Percentiles rank a stretch among this genome's conserved stretches.
Evolutionary conservation across 2,888 invertebrate genomes (phyloP).

Genomic region (Craniophora ligustri): DNA sequence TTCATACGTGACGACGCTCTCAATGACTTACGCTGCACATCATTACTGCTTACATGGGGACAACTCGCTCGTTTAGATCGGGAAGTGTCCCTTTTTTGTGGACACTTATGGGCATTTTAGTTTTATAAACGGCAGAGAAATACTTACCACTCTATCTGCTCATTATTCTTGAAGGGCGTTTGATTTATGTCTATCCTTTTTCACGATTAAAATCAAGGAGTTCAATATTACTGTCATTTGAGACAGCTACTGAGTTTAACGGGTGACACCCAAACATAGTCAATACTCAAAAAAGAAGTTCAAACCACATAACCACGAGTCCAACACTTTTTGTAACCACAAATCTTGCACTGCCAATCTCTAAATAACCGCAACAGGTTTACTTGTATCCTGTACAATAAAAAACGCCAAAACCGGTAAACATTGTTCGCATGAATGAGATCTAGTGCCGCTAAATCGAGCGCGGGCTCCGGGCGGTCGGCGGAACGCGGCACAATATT

Average conservation of each 20-base stretch:
- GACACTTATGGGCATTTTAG: conserved; percentile 46
- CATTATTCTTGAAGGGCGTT: conserved; percentile 30
- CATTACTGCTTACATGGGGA: conserved; percentile 50
- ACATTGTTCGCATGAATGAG: conserved; percentile 52
- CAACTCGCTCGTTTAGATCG: conserved; percentile 43
- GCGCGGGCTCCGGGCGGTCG: conserved; percentile 32
- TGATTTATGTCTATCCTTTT: conserved; percentile 21
- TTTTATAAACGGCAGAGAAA: conserved; percentile 29
- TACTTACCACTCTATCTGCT: conserved; percentile 34
- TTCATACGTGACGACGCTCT: conserved; percentile 65
- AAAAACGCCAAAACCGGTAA: conserved; percentile 55
- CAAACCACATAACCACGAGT: neutral
- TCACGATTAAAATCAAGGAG: neutral
- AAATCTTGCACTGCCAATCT: conserved; percentile 18
- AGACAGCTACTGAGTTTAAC: too few relatives aligned
- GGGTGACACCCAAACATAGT: neutral
- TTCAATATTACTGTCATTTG: neutral
- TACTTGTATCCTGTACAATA: conserved; percentile 7
- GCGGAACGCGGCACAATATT: conserved; percentile 67
- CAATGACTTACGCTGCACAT: conserved; percentile 59
- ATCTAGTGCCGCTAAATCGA: conserved; percentile 52
- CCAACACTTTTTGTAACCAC: conserved; percentile 17
- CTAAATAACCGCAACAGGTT: conserved; percentile 39
- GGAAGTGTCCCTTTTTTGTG: conserved; percentile 43
- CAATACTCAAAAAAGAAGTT: neutral